Evolutionary conservation across 2,888 invertebrate species (phyloP).

Genomic region (Drosophila meridionalis): DNA sequence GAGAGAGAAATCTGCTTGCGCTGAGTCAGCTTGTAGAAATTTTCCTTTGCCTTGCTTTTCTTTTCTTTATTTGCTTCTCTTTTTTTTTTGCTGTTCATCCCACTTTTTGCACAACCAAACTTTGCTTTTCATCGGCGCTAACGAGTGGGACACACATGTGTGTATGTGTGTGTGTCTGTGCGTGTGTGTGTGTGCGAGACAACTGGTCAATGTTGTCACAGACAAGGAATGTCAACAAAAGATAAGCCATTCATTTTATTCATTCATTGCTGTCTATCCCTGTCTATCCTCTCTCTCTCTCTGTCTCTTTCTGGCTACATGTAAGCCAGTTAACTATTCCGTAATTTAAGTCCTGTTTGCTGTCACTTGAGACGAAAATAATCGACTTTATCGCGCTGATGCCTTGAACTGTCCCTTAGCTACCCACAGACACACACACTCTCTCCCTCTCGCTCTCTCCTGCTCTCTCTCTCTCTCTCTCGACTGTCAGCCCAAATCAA

Average conservation of each 20-base stretch:
- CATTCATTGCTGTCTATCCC: constrained; percentile 62
- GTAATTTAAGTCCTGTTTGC: constrained; percentile 79
- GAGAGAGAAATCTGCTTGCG: constrained; percentile 48
- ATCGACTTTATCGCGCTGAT: constrained; percentile 76
- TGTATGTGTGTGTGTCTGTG: constrained; percentile 13
- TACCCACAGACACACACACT: background rate
- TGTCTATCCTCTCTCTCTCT: background rate
- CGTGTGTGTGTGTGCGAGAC: constrained; percentile 42
- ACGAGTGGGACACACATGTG: constrained; percentile 48
- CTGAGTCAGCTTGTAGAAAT: constrained; percentile 73
- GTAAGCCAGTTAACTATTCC: constrained; percentile 70
- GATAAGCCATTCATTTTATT: constrained; percentile 81
- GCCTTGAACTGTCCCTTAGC: constrained; percentile 10
- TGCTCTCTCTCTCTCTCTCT: background rate
- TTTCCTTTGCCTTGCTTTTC: constrained; percentile 36
- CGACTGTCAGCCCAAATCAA: constrained; percentile 9
- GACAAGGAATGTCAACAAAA: constrained; percentile 80
- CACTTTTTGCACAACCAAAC: constrained; percentile 6
- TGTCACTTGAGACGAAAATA: constrained; percentile 79
- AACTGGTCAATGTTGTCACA: constrained; percentile 81
- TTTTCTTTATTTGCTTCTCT: constrained; percentile 12
- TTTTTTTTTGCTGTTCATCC: constrained; percentile 5
- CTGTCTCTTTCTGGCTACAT: background rate
- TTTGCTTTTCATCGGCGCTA: constrained; percentile 52
- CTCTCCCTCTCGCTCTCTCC: background rate